Evolutionary conservation across 92 coral and sea anemone species (phyloP).

Genomic region (Parazoanthus atlanticus): DNA sequence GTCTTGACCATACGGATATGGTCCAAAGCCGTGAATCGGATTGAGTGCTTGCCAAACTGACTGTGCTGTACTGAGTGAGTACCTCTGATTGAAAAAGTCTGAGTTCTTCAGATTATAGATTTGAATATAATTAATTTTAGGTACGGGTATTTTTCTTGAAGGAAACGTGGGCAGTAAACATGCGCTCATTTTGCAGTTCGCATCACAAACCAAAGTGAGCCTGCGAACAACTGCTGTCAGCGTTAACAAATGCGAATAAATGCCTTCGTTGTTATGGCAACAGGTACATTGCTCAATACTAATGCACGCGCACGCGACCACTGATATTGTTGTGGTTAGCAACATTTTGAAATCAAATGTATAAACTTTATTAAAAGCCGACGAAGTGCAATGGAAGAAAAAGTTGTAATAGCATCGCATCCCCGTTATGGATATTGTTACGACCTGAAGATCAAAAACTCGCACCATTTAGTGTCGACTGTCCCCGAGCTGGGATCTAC

Average conservation of each 20-base stretch:
- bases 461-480: conserved; percentile 46
- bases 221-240: not conserved
- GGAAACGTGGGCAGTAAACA: too few species aligned
- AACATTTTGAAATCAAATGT: not conserved
- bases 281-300: not conserved
- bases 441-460: conserved; percentile 55
- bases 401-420: conserved; percentile 66
- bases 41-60: too few species aligned
- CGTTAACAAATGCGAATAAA: not conserved
- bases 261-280: conserved; percentile 19
- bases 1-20: too few species aligned
- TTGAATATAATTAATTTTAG: too few species aligned
- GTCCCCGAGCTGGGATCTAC: conserved; percentile 69
- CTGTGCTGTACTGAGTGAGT: too few species aligned
- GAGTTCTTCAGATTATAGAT: too few species aligned
- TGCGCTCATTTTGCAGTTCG: not conserved
- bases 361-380: not conserved
- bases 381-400: conserved; percentile 59
- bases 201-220: not conserved
- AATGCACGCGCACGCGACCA: conserved; percentile 44
- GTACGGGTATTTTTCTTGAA: too few species aligned
- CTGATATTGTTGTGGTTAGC: not conserved
- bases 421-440: conserved; percentile 68
- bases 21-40: too few species aligned
- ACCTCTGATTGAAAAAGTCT: too few species aligned